Base-by-base conservation (phyloP, 2,797 vertebrate genomes). In the Pristis pectinata region DNA sequence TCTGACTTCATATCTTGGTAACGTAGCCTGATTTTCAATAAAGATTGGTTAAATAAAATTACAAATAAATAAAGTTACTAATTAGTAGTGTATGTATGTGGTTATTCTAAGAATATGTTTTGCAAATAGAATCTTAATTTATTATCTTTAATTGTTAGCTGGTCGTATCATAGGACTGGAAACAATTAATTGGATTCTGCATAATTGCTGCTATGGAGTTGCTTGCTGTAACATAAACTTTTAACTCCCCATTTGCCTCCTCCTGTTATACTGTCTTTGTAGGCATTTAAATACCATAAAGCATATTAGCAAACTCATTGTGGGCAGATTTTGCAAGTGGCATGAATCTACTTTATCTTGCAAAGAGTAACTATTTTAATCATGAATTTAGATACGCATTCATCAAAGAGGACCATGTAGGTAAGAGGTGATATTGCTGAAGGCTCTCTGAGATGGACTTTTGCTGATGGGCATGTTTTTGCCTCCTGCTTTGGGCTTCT, bases 1-100 rank as follows among this genome's bases (percentile, higher is more conserved):
- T 70, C 70, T 76, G 70, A 74, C 70, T 72, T 49, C 67, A 74
- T 2, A 44, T 44, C 11, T 22, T 74, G 70, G 41, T 91, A 34
- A 74, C 30, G 37, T 74, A 67, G 44, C 24, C 49, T 76, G 92
- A 91, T 67, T 91, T 91, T 91, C 87, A 91, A 67, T 67, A 91
- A 67, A 91, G 56, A 91, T 91, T 27, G n/a, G 67, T 91, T 64
- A 19, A 91, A 64, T 37, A 22, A 37, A 64, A 91, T 91, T 91
- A 64, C 59, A 91, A 41, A 64, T 59, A 64, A 67, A 64, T 91
- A 64, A 64, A n/a, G 9, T 91, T 5, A 24, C 34, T 64, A 37
- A 91, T 91, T 91, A 91, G 67, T 85, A 53, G 2, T 56, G 24
- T 13, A 53, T 56, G 24, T 13, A 53, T 91, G 87, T 41, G 17